Conservation (phyloP, 2,797 vertebrate species). For the Myotis planiceps region DNA sequence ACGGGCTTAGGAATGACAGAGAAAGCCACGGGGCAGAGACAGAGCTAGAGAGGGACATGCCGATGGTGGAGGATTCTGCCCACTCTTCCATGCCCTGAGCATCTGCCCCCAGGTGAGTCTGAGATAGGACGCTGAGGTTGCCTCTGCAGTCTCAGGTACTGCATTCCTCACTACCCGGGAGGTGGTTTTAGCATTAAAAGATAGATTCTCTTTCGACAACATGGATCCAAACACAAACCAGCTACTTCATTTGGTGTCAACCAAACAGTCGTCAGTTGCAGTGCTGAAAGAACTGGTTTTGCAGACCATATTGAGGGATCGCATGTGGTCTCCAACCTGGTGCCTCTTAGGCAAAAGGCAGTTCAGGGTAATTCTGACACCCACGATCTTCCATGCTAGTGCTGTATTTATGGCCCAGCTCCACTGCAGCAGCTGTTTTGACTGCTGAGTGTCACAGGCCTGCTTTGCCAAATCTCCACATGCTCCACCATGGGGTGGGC, state of each 20-base stretch:
- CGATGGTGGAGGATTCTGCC: fast-evolving
- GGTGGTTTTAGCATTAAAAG: not conserved
- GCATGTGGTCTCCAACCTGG: not conserved
- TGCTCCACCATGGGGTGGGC: not conserved
- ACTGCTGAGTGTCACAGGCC: not conserved
- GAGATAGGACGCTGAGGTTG: not conserved
- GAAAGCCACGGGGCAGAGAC: not conserved
- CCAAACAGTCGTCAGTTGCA: not conserved
- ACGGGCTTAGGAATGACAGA: not conserved
- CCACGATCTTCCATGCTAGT: not conserved
- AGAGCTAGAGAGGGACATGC: not conserved
- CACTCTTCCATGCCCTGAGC: not conserved
- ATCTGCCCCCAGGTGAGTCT: not conserved
- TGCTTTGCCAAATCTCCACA: not conserved
- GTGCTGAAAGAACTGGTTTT: not conserved
- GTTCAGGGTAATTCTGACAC: not conserved
- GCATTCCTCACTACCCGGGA: not conserved
- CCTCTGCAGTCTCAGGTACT: too few relatives aligned
- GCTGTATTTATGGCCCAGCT: not conserved
- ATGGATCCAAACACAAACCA: not conserved
- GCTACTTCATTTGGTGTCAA: not conserved
- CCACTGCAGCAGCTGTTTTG: not conserved
- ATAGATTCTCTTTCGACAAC: not conserved
- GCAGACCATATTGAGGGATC: not conserved
- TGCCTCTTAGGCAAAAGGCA: not conserved